phyloP scores from a whole-genome alignment of 1,140 invertebrate species.

The Trissolcus basalis region DNA sequence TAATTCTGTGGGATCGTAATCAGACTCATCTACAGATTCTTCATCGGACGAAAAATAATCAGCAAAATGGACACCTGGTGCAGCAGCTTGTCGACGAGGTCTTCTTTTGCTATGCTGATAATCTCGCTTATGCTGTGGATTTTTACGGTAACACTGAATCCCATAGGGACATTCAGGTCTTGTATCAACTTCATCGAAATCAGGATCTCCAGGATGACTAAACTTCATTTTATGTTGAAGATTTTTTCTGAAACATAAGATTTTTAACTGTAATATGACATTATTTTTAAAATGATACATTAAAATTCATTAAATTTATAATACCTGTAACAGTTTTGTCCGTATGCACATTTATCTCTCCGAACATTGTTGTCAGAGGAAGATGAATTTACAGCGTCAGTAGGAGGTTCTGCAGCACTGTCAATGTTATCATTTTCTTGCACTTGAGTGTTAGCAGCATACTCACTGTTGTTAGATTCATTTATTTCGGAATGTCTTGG shows the following conservation, averaged over 20 bases:
- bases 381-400: slow-evolving; percentile 1
- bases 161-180: slow-evolving; percentile 77
- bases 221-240: slow-evolving; percentile 69
- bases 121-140: slow-evolving; percentile 73
- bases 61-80: slow-evolving; percentile 11
- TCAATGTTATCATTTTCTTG: neutral
- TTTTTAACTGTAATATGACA: neutral
- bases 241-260: slow-evolving; percentile 68
- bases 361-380: neutral
- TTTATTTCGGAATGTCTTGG: no score
- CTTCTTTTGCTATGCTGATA: slow-evolving; percentile 72
- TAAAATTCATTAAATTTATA: neutral
- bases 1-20: slow-evolving; percentile 60
- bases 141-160: slow-evolving; percentile 75
- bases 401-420: neutral
- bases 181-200: slow-evolving; percentile 74
- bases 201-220: slow-evolving; percentile 76
- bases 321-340: slow-evolving; percentile 37
- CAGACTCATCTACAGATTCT: slow-evolving; percentile 69
- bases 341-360: slow-evolving; percentile 42
- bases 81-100: slow-evolving; percentile 17
- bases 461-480: no score
- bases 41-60: slow-evolving; percentile 53
- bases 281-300: no score
- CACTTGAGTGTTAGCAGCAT: no score